Evolutionary conservation across 2,888 invertebrate species (phyloP).

Genomic region (Mythimna albipuncta): DNA sequence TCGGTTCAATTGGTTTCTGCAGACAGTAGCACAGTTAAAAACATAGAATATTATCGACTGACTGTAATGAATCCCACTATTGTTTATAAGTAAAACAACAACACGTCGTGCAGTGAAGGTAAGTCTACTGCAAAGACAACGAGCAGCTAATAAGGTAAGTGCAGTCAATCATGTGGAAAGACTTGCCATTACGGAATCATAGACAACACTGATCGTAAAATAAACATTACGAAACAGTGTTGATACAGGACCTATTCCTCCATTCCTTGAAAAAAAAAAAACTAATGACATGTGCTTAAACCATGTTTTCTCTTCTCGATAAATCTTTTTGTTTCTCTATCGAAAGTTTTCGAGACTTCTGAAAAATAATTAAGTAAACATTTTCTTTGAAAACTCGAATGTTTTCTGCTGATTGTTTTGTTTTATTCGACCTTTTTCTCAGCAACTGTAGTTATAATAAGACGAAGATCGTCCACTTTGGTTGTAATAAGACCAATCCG

Average conservation of each 20-base stretch:
- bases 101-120: slow-evolving; percentile 34
- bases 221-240: slow-evolving; percentile 42
- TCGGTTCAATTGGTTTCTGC: neutral
- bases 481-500: neutral
- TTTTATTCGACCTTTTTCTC: neutral
- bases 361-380: neutral
- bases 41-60: slow-evolving; percentile 39
- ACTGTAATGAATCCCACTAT: slow-evolving; percentile 59
- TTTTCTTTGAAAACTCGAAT: neutral
- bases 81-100: slow-evolving; percentile 47
- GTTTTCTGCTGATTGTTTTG: neutral
- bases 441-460: neutral
- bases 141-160: slow-evolving; percentile 51
- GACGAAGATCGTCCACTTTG: neutral
- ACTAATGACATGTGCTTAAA: too few relatives aligned
- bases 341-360: neutral
- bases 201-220: slow-evolving; percentile 10
- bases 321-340: neutral
- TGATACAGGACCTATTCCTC: slow-evolving; percentile 22
- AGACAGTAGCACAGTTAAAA: slow-evolving; percentile 6
- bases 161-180: slow-evolving; percentile 44
- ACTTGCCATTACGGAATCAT: slow-evolving; percentile 39
- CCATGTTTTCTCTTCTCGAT: neutral
- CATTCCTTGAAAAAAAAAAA: slow-evolving; percentile 19
- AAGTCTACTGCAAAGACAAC: slow-evolving; percentile 38